phyloP scores from a whole-genome alignment of 1,140 invertebrate genomes.

The Tigriopus japonicus region DNA sequence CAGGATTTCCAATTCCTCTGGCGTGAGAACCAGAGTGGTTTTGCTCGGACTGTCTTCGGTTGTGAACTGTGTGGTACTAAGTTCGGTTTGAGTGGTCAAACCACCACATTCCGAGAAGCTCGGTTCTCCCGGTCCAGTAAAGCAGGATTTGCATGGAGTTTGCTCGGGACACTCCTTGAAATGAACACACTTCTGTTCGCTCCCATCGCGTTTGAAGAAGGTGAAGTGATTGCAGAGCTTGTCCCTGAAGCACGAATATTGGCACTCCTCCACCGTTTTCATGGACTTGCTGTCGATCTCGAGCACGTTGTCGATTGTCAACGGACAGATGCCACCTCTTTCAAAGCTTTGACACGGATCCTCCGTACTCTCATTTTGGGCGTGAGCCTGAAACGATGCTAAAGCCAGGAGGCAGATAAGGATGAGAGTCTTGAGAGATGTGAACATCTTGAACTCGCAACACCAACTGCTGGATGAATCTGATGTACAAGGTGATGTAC shows the following conservation, averaged over 20 bases:
- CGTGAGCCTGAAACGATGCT: too few relatives aligned
- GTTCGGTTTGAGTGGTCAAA: not conserved
- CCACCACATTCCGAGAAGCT: not conserved
- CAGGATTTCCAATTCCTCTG: not conserved
- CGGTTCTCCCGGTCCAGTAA: conserved; percentile 4
- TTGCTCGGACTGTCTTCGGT: not conserved
- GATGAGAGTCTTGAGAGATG: too few relatives aligned
- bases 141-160: not conserved
- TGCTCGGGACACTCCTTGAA: not conserved
- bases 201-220: not conserved
- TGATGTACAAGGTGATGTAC: too few relatives aligned
- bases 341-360: not conserved
- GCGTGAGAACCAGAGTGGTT: not conserved
- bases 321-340: not conserved
- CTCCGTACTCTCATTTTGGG: too few relatives aligned
- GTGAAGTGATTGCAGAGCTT: not conserved
- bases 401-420: too few relatives aligned
- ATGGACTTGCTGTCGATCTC: not conserved
- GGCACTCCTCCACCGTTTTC: not conserved
- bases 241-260: not conserved
- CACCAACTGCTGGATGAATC: too few relatives aligned
- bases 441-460: too few relatives aligned
- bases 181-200: not conserved
- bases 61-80: not conserved
- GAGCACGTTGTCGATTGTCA: not conserved